Base-by-base conservation (phyloP, 2,888 invertebrate genomes). In the Zygothrica quintamaculata region DNA sequence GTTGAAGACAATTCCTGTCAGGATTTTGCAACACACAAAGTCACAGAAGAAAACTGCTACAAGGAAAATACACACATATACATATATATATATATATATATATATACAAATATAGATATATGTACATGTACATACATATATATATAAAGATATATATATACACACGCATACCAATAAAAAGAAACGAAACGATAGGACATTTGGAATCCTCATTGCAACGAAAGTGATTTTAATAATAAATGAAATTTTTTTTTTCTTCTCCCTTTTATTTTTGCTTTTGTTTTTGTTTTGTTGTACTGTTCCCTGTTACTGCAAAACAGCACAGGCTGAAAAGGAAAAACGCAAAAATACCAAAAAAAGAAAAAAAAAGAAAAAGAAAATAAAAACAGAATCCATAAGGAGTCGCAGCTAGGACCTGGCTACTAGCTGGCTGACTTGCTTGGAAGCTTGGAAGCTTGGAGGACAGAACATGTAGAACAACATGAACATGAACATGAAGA, bases 181-280 rank as follows among this genome's bases (percentile, higher is more conserved):
- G 65, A 70, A 77, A 74, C 74, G 84, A 84, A 86, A 80, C 84
- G 87, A 86, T 77, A 58, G 67, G 68, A 78, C 84, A 88, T 87
- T 88, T 78, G 86, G 82, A 90, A 89, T 87, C 89, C 90, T 89
- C 90, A 81, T 85, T 88, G 89, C 89, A 90, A 90, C 89, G 89
- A 89, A 90, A 90, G 90, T 90, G 90, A 90, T 90, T 90, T 90
- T 90, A 90, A 90, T 90, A 90, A 90, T 89, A 87, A 88, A 90
- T 90, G 86, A 89, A 87, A 70, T 85, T 67, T 81, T 84, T 77
- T 53, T 59, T 33, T 34, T 48, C 18, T 46, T 11, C 44, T 47
- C 18, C 16, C 9, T 40, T 16, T 29, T 48, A 25, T 44, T 25
- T 22, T 47, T 16, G 46, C 11, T n/a, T 4, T 8, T 46, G 34